Percentiles rank a stretch among this genome's conserved stretches.
Evolutionary conservation across 2,888 invertebrate genomes (phyloP).

Genomic region (Catotricha subobsoleta): DNA sequence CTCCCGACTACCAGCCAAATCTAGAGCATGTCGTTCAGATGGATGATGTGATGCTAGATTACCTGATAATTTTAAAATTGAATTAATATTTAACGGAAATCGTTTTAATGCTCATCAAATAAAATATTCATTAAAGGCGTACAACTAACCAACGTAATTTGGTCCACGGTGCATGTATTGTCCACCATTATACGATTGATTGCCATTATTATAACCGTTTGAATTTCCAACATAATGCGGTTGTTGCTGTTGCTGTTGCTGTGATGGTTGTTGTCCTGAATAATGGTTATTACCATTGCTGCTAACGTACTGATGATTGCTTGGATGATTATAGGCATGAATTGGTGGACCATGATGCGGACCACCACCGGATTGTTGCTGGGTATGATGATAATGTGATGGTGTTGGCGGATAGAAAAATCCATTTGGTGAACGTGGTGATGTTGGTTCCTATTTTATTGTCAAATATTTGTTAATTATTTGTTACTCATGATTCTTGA

Average conservation of each 20-base stretch:
- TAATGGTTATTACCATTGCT: conserved; percentile 1
- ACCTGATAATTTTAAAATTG: conserved; percentile 14
- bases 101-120: not conserved
- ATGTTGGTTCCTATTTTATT: conserved; percentile 17
- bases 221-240: not conserved
- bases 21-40: conserved; percentile 30
- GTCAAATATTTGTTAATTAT: too few relatives aligned
- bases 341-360: conserved; percentile 7
- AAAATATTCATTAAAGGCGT: not conserved
- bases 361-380: conserved; percentile 10
- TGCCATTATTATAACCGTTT: not conserved
- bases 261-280: not conserved
- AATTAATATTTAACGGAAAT: not conserved
- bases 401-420: conserved; percentile 29
- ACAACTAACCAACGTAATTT: not conserved
- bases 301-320: too few relatives aligned
- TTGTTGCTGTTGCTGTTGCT: not conserved
- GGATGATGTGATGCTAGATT: conserved; percentile 16
- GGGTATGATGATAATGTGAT: conserved; percentile 27
- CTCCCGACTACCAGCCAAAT: conserved; percentile 70
- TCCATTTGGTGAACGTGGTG: conserved; percentile 29
- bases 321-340: conserved; percentile 6
- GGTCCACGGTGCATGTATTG: conserved; percentile 1
- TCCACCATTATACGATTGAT: not conserved
- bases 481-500: too few relatives aligned